These are phyloP conservation scores for Salminus brasiliensis DNA, from an alignment of 2,113 vertebrate genomes.

Conservation along the genomic window DNA sequence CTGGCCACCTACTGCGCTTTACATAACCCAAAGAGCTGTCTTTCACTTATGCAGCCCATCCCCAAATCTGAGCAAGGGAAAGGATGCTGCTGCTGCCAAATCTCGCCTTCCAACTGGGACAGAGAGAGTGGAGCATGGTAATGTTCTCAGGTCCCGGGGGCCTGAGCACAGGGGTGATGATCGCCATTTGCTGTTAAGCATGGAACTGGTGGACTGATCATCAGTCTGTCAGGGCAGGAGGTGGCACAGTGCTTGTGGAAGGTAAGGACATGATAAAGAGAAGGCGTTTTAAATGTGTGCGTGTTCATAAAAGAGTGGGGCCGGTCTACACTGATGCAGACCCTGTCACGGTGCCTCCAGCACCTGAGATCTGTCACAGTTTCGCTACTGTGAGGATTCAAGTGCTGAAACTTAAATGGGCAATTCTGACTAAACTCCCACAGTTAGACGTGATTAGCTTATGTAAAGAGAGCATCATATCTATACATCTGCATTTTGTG, in stretches of 20 bases:
- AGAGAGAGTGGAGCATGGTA: constrained; percentile 7
- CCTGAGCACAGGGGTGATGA: background rate
- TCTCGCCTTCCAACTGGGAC: background rate
- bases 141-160: constrained; percentile 19
- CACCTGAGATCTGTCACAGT: constrained; percentile 3
- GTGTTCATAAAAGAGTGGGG: no score
- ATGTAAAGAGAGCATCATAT: no score
- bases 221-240: background rate
- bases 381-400: background rate
- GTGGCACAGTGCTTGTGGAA: background rate
- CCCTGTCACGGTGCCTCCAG: no score
- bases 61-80: background rate
- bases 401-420: background rate
- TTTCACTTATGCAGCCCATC: constrained; percentile 17
- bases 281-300: no score
- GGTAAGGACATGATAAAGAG: background rate
- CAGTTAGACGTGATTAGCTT: no score
- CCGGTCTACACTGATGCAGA: background rate
- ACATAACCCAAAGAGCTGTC: background rate
- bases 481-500: background rate
- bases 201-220: background rate
- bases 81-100: constrained; percentile 6
- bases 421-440: background rate
- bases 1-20: background rate
- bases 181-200: constrained; percentile 14